phyloP scores from a whole-genome alignment of 2,797 vertebrate genomes.

The Microhierax caerulescens region DNA sequence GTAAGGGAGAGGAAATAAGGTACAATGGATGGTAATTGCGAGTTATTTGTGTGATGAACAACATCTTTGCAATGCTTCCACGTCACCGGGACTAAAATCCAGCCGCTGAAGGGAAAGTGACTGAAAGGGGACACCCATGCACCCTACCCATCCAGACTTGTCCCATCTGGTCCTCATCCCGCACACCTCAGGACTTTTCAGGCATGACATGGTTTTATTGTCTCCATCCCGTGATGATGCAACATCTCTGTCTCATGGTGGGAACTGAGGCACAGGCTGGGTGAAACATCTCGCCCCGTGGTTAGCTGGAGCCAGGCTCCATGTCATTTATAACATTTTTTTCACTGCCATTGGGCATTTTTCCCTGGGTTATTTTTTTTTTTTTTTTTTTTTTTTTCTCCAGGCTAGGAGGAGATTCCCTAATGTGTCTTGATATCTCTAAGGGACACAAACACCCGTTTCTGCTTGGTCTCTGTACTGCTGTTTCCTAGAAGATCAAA shows the following conservation, averaged over 20 bases:
- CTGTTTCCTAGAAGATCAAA: neutral
- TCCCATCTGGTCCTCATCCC: constrained; percentile 27
- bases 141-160: neutral
- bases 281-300: neutral
- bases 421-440: neutral
- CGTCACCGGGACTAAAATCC: neutral
- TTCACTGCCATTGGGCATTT: neutral
- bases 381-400: neutral
- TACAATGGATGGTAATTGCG: neutral
- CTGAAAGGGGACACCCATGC: neutral
- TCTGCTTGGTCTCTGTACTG: neutral
- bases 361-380: neutral
- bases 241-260: neutral
- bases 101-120: neutral
- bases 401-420: neutral
- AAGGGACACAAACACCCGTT: neutral
- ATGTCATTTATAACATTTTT: neutral
- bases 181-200: constrained; percentile 3
- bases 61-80: neutral
- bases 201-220: neutral
- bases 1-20: neutral
- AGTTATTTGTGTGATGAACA: constrained; percentile 21
- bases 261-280: neutral
- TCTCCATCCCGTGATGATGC: neutral
- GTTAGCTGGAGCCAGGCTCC: neutral